Conservation (phyloP, 2,888 invertebrate genomes). For the Julus scanicus region DNA sequence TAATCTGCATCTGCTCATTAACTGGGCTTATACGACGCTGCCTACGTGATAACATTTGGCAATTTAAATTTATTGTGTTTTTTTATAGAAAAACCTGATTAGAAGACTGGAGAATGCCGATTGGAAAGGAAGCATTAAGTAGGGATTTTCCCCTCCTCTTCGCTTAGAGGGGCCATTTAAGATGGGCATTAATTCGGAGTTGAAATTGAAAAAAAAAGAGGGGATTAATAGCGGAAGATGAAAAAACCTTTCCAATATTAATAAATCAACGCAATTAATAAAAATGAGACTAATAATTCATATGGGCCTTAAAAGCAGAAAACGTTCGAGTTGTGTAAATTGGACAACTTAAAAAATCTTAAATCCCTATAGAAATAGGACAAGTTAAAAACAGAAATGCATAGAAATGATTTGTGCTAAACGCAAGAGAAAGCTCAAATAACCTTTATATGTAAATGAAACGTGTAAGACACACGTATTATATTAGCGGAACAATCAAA, state of each 20-base stretch:
- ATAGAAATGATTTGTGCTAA: too few relatives aligned
- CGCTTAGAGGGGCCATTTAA: background rate
- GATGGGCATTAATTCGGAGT: background rate
- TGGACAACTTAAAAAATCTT: background rate
- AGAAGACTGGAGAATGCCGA: slow-evolving; percentile 22
- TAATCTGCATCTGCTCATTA: slow-evolving; percentile 17
- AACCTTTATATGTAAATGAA: too few relatives aligned
- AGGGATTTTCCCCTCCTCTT: slow-evolving; percentile 17
- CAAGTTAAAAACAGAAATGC: too few relatives aligned
- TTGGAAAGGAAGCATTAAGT: background rate
- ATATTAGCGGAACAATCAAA: too few relatives aligned
- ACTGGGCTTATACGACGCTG: background rate
- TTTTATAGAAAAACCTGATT: background rate
- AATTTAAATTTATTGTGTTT: slow-evolving; percentile 30
- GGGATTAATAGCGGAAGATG: background rate
- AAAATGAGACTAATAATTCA: background rate
- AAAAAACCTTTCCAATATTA: slow-evolving; percentile 6
- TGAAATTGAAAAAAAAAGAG: background rate
- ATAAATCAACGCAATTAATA: slow-evolving; percentile 14
- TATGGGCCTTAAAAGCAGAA: too few relatives aligned
- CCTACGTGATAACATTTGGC: slow-evolving; percentile 39
- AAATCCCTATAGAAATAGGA: background rate
- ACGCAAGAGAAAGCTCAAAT: too few relatives aligned
- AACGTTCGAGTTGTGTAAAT: too few relatives aligned
- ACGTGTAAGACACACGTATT: too few relatives aligned